Conservation (phyloP, 1,140 invertebrate species). For the Drosophila nigrodunni region DNA sequence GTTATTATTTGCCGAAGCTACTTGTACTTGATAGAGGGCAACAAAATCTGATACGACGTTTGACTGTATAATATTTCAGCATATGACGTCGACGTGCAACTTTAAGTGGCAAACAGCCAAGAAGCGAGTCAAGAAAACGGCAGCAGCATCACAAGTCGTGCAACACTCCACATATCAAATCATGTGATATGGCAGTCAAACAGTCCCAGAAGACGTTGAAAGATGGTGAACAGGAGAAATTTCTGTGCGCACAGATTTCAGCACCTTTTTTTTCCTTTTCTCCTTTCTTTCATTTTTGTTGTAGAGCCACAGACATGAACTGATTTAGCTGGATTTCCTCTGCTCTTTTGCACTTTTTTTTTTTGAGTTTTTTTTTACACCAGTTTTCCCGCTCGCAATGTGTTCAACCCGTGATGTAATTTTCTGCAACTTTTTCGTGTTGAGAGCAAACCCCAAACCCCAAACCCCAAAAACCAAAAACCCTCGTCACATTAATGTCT, state of each 20-base stretch:
- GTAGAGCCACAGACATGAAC: slow-evolving; percentile 32
- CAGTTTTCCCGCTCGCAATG: slow-evolving; percentile 22
- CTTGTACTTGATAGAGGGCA: slow-evolving; percentile 1
- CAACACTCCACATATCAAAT: slow-evolving; percentile 25
- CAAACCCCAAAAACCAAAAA: slow-evolving; percentile 52
- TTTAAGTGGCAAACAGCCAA: slow-evolving; percentile 35
- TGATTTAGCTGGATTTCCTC: slow-evolving; percentile 27
- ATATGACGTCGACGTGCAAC: slow-evolving; percentile 40
- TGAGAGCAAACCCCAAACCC: slow-evolving; percentile 41
- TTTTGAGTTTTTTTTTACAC: neutral
- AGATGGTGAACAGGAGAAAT: neutral
- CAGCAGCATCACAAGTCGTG: slow-evolving; percentile 7
- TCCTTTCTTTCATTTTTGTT: slow-evolving; percentile 19
- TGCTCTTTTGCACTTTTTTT: neutral
- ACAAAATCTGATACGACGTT: slow-evolving; percentile 15
- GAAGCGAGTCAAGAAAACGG: neutral
- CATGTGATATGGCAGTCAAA: slow-evolving; percentile 31
- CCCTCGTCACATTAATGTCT: slow-evolving; percentile 83
- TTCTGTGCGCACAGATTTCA: slow-evolving; percentile 59
- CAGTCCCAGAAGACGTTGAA: slow-evolving; percentile 24
- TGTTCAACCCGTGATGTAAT: slow-evolving; percentile 63
- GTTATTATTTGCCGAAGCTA: slow-evolving; percentile 21
- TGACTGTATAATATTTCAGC: slow-evolving; percentile 39
- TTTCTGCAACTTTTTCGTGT: slow-evolving; percentile 55
- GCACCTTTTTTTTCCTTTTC: slow-evolving; percentile 41